Evolutionary conservation across 2,113 vertebrate genomes (phyloP).

Genomic region (Gobiocypris rarus): DNA sequence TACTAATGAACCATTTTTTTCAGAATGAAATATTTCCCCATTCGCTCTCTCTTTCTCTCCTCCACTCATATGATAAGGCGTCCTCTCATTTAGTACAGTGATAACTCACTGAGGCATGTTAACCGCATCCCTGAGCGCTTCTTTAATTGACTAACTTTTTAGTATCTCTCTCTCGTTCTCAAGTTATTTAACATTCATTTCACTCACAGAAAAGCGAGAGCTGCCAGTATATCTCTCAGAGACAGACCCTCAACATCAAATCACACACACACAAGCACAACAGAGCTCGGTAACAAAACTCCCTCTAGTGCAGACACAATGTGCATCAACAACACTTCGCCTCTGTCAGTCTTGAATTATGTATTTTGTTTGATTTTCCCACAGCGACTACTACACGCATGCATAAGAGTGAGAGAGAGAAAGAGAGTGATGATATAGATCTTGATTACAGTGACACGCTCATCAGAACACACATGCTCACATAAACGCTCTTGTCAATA

Average conservation of each 20-base stretch:
- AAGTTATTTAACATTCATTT: conserved; percentile 52
- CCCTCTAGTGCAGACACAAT: conserved; percentile 38
- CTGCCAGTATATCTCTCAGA: conserved; percentile 48
- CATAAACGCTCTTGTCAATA: conserved; percentile 45
- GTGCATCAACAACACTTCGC: conserved; percentile 43
- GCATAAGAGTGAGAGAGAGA: neutral
- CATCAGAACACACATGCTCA: conserved; percentile 22
- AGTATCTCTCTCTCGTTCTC: conserved; percentile 39
- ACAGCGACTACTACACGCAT: neutral
- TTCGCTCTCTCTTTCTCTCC: conserved; percentile 9
- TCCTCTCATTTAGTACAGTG: conserved; percentile 39
- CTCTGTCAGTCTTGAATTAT: conserved; percentile 38
- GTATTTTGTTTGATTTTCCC: conserved; percentile 32
- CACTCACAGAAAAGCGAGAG: conserved; percentile 42
- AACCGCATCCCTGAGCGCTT: conserved; percentile 48
- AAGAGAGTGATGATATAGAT: conserved; percentile 25
- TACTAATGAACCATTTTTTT: conserved; percentile 47
- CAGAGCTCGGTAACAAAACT: conserved; percentile 36
- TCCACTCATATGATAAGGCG: conserved; percentile 46
- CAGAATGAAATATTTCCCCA: conserved; percentile 47
- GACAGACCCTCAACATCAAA: conserved; percentile 38
- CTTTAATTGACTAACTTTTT: conserved; percentile 58
- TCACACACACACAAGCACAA: conserved; percentile 25
- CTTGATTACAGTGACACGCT: conserved; percentile 43
- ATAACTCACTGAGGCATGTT: conserved; percentile 48